Evolutionary conservation across 2,797 vertebrate genomes (phyloP).

Genomic region (Hipposideros larvatus): DNA sequence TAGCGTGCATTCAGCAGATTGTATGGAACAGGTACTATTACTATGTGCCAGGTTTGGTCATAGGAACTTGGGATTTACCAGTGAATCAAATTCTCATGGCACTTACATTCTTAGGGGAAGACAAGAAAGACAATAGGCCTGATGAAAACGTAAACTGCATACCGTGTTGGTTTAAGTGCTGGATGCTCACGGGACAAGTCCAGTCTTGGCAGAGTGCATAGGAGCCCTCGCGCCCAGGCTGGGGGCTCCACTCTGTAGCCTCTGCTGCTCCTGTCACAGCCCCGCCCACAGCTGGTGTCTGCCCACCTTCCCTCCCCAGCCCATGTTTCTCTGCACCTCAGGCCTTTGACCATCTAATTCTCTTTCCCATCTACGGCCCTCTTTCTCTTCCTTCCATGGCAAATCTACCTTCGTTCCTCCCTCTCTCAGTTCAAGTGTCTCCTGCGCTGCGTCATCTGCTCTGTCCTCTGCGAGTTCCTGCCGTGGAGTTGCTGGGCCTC

Average conservation of each 20-base stretch:
- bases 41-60: background rate
- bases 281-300: fast-evolving
- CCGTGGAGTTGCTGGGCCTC: fast-evolving
- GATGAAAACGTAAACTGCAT: background rate
- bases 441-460: background rate
- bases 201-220: fast-evolving
- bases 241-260: fast-evolving
- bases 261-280: fast-evolving
- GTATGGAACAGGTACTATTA: background rate
- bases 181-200: fast-evolving
- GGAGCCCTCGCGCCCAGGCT: too few species aligned
- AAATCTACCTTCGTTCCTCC: background rate
- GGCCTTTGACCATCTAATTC: background rate
- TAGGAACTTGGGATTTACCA: background rate
- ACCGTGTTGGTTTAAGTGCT: fast-evolving
- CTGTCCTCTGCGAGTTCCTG: background rate
- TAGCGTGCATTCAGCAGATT: background rate
- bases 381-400: background rate
- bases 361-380: background rate
- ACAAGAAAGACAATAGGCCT: background rate
- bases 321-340: fast-evolving
- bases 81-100: background rate
- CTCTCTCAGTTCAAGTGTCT: too few species aligned
- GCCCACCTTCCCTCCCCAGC: background rate
- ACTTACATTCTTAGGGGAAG: background rate